These are phyloP conservation scores for Melolontha melolontha DNA, from an alignment of 2,888 invertebrate species.

Conservation along the genomic window DNA sequence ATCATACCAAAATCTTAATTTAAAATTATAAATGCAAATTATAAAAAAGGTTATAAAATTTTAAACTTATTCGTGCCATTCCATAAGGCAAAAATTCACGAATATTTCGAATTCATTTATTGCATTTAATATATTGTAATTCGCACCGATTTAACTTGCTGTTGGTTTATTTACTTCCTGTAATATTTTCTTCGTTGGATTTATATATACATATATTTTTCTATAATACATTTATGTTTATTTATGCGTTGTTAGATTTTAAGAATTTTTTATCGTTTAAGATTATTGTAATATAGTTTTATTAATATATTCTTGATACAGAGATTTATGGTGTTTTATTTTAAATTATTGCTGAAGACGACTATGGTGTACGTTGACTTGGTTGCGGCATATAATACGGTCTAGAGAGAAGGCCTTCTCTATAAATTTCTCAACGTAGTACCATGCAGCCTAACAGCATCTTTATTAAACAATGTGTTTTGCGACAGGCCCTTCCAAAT, in stretches of 20 bases:
- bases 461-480: no score
- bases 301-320: conserved; percentile 19
- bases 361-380: no score
- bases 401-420: no score
- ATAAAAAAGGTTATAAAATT: neutral
- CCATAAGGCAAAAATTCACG: conserved; percentile 3
- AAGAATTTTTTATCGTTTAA: conserved; percentile 16
- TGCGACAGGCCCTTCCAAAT: no score
- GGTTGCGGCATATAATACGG: no score
- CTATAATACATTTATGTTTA: conserved; percentile 4
- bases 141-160: neutral
- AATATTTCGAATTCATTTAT: neutral
- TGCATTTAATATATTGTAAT: neutral
- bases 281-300: conserved; percentile 33
- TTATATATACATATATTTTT: conserved; percentile 4
- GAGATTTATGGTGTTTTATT: neutral
- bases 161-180: conserved; percentile 7
- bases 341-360: no score
- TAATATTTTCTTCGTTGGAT: conserved; percentile 14
- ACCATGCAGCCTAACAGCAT: no score
- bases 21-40: conserved; percentile 1
- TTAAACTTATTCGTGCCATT: conserved; percentile 20
- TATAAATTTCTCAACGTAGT: no score
- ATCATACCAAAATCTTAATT: neutral
- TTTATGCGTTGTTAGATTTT: conserved; percentile 26